Percentiles rank a stretch among this genome's conserved stretches.
Evolutionary conservation across 1,140 invertebrate genomes (phyloP).

Genomic region (Stenopsyche tienmushanensis): DNA sequence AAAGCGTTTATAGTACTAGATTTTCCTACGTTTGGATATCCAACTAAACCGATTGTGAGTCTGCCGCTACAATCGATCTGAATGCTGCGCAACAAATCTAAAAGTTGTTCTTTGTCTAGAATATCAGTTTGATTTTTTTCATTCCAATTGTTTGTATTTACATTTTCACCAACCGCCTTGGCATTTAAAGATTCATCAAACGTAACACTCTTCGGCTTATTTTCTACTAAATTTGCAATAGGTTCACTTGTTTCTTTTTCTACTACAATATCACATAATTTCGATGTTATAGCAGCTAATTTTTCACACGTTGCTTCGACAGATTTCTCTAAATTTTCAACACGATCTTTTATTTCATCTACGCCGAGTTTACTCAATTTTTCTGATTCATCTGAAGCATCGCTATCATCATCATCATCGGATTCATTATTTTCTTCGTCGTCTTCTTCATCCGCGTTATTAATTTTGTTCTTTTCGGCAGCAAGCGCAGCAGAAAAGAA

Average conservation of each 20-base stretch:
- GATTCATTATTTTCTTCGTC: constrained; percentile 35
- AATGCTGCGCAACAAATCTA: constrained; percentile 68
- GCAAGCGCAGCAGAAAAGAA: constrained; percentile 82
- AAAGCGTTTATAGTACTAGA: constrained; percentile 97
- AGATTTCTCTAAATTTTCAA: constrained; percentile 48
- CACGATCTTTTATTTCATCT: constrained; percentile 51
- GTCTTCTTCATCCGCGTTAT: constrained; percentile 46
- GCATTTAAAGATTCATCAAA: too few relatives aligned
- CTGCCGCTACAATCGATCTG: constrained; percentile 63
- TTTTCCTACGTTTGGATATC: constrained; percentile 99
- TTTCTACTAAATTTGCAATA: too few relatives aligned
- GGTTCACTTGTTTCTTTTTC: too few relatives aligned
- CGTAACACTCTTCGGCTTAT: too few relatives aligned
- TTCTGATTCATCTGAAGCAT: constrained; percentile 43
- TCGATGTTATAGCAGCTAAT: constrained; percentile 36
- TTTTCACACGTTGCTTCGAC: constrained; percentile 45
- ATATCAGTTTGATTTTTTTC: constrained; percentile 55
- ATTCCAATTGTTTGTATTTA: constrained; percentile 28
- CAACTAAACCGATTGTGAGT: constrained; percentile 88
- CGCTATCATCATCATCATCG: constrained; percentile 40
- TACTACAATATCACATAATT: constrained; percentile 44
- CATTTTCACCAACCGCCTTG: too few relatives aligned
- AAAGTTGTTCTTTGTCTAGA: constrained; percentile 60
- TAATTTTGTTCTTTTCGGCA: constrained; percentile 55
- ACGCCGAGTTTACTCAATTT: constrained; percentile 36